Base-by-base conservation (phyloP, 2,113 vertebrate species). In the Probosciger aterrimus region DNA sequence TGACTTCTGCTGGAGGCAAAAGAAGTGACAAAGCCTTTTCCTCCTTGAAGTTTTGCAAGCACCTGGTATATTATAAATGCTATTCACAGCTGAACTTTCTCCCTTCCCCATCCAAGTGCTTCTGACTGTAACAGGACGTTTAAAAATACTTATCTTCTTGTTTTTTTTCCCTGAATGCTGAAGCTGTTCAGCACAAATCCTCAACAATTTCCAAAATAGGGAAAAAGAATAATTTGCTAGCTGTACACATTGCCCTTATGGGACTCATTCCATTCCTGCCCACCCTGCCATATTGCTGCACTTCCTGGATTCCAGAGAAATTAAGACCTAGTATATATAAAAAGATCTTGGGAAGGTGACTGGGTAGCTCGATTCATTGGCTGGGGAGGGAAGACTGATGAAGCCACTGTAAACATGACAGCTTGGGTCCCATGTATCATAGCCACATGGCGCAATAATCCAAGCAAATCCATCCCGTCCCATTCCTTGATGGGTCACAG, bases 241-340 rank as follows among this genome's bases (percentile, higher is more conserved):
- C 88, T 86, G 90, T 81, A 86, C 88, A 75, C 50, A 68, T 88
- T 33, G 94, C 95, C 95, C 95, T 92, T 88, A 79, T 96, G 95
- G 93, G 95, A 96, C 76, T 94, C 95, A 96, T 96, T 97, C 95
- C 90, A 92, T 88, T 96, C 90, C 76, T 96, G 85, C 82, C 92
- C 92, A 95, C 92, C 90, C 94, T 96, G 88, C 55, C 1, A 30
- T 92, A 90, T 50, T 93, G 37, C 69, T 83, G 92, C 46, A 92
- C 93, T 97, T 97, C 95, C 96, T 96, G 94, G 94, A 95, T 97
- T 96, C 92, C 96, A 95, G 80, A 90, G 86, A 84, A 96, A 90
- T 95, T n/a, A 93, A 78, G 93, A 75, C 35, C 76, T 73, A 86
- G 57, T 77, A 47, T 93, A 92, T 95, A 95, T 81, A 96, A 79